Percentiles rank a stretch among this genome's conserved stretches.
These are phyloP conservation scores for Nomada ruficornis DNA, from an alignment of 2,888 invertebrate genomes.

Conservation along the genomic window DNA sequence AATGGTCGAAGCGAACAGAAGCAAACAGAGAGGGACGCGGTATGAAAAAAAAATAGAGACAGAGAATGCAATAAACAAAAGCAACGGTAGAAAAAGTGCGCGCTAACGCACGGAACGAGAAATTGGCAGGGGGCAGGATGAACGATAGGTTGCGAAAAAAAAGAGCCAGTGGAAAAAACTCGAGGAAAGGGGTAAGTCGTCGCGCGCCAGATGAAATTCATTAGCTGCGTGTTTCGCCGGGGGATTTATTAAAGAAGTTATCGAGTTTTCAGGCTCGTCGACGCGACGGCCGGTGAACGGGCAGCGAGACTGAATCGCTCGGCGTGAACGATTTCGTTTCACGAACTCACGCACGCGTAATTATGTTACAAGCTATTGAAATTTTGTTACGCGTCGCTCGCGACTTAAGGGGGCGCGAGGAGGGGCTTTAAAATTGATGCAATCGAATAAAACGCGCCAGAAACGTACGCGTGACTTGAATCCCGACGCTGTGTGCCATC, in stretches of 20 bases:
- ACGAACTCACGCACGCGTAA: conserved; percentile 9
- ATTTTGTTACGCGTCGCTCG: conserved; percentile 35
- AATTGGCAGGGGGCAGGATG: neutral
- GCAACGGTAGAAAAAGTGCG: conserved; percentile 18
- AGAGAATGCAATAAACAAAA: conserved; percentile 37
- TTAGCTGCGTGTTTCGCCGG: conserved; percentile 19
- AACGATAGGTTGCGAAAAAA: conserved; percentile 34
- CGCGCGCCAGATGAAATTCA: conserved; percentile 34
- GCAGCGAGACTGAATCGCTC: neutral
- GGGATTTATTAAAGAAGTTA: conserved; percentile 44
- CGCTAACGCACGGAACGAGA: conserved; percentile 34
- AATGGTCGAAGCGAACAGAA: neutral
- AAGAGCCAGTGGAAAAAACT: neutral
- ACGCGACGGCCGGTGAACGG: neutral
- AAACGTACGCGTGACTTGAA: conserved; percentile 51
- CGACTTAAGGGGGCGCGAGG: too few species aligned
- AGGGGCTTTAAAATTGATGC: conserved; percentile 47
- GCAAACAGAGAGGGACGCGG: conserved; percentile 9
- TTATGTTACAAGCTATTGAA: conserved; percentile 53
- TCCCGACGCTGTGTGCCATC: conserved; percentile 35
- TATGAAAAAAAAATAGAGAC: neutral
- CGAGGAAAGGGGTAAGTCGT: conserved; percentile 22
- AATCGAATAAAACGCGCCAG: conserved; percentile 54
- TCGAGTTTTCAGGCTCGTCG: neutral
- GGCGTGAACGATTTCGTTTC: conserved; percentile 3